Base-by-base conservation (phyloP, 2,797 vertebrate species). In the Anguilla obscura region DNA sequence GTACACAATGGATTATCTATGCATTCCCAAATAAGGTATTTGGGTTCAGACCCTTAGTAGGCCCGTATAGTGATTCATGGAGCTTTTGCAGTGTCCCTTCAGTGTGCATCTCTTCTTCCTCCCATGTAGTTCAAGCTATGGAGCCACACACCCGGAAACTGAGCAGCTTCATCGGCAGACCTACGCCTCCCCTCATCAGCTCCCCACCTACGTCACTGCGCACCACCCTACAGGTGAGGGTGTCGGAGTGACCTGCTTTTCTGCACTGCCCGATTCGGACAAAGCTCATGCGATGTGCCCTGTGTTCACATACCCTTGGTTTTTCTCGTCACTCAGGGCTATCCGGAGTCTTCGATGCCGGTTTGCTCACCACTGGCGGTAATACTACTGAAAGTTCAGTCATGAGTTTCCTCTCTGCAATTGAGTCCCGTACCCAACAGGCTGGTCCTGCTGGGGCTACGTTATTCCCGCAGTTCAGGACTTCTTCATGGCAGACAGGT, bases 341-440 rank as follows among this genome's bases (percentile, higher is more conserved):
- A 91, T 95, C 95, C 89, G 97, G 97, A 95, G 94, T 97, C 87
- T 98, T 99, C 95, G 98, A 99, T 94, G 92, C 94, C 88, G 94
- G 94, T 94, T 94, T 96, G 88, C 96, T 96, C 91, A 95, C 92
- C 93, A 94, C 96, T 88, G 97, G 95, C 94, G 95, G 95, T 92
- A 97, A 97, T 96, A 97, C 97, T 96, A 97, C 98, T 93, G 98
- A 99, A 94, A 97, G 97, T 91, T 98, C 98, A 86, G 97, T 98
- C 93, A 98, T 99, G 98, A 99, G 96, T 95, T 99, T 99, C 96
- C 97, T 99, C 86, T 97, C 98, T 92, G 95, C 98, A 93, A 97
- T 98, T 91, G 98, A 99, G 93, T 97, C 98, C 58, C 97, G 97
- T 94, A 96, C 96, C 90, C 96, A 97, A 94, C 98, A 98, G 95